Evolutionary conservation across 2,797 vertebrate genomes (phyloP).

Genomic region (Hemitrygon akajei): DNA sequence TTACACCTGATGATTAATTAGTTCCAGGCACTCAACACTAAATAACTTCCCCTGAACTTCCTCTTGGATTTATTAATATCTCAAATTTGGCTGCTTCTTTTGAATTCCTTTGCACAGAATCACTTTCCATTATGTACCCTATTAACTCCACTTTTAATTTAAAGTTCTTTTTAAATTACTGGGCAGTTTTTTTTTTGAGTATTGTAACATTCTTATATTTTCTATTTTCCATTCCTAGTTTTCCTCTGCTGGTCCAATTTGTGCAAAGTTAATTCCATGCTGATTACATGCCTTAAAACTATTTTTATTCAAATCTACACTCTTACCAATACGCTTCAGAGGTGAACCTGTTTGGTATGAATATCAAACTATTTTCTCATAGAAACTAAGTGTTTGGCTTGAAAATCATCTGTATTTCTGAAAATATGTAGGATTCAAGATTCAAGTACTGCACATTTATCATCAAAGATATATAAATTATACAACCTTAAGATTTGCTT

Average conservation of each 20-base stretch:
- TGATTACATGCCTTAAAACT: neutral
- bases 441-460: too few species aligned
- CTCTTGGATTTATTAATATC: neutral
- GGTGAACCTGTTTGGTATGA: neutral
- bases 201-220: neutral
- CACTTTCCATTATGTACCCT: too few species aligned
- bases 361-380: neutral
- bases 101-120: too few species aligned
- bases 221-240: neutral
- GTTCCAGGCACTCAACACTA: neutral
- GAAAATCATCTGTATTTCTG: neutral
- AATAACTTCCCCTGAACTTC: neutral
- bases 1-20: neutral
- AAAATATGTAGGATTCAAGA: neutral
- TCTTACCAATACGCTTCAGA: neutral
- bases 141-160: too few species aligned
- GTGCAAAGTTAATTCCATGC: neutral
- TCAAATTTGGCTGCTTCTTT: too few species aligned
- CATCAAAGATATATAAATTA: too few species aligned
- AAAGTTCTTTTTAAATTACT: too few species aligned
- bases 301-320: neutral
- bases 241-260: neutral
- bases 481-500: too few species aligned
- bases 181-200: neutral
- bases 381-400: neutral